Evolutionary conservation across 1,140 invertebrate species (phyloP), one percentile per base, ranked within the genome.

Genomic region (Platyscapa corneri): DNA sequence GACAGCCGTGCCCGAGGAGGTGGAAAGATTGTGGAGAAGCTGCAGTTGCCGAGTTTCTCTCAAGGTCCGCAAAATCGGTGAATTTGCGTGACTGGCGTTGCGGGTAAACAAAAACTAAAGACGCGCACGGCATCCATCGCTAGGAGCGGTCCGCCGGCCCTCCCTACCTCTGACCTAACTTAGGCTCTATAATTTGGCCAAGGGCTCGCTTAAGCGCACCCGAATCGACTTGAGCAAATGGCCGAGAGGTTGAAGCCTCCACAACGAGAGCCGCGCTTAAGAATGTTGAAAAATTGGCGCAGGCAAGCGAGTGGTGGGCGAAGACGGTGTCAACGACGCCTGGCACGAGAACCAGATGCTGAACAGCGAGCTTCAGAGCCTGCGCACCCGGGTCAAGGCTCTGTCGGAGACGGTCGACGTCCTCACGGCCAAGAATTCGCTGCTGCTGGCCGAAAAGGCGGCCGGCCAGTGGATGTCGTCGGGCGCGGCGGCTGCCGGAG

Each of bases 261-360:
- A 14, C 3, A 27, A 23, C 3, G 10, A 60, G 27, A 27, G 3
- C 3, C 23, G 27, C 56, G 20, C 23, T 6, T 60, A 27, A 27
- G 20, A 60, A 3, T 23, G 3, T 60, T 60, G 34, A 37, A 70
- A 70, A 70, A 42, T 74, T 42, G 53, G 0, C 49, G 49, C 49
- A 98, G 97, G 98, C 67, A 98, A 98, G 94, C 94, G 97, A 87
- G 94, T 97, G 10, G 94, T 98, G 32, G 96, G 97, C 46, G 96
- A 96, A 87, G 97, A 99, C 92, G 98, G 98, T 12, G 95, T 98
- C 74, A 99, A 98, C 89, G 99, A 99, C 90, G 97, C 98, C 91
- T 98, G 97, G 90, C 96, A 98, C 90, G 99, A 99, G 93, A 99
- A 99, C 93, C 97, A 96, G n/a, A 97, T 99, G 95, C 94, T 99